These are phyloP conservation scores for Athalia cordata DNA, from an alignment of 2,888 invertebrate species.

Conservation along the genomic window DNA sequence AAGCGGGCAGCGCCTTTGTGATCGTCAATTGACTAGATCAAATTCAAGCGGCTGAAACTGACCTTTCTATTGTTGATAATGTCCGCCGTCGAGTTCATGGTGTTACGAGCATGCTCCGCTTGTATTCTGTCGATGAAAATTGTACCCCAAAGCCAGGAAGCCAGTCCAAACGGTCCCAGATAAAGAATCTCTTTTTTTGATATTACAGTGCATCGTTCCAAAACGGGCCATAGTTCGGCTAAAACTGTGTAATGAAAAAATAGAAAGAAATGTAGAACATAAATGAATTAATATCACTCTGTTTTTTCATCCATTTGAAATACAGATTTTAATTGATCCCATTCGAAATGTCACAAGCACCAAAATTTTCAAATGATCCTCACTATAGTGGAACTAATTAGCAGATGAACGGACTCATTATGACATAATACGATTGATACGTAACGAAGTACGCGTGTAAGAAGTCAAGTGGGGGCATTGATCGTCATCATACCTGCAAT, in stretches of 20 bases:
- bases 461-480: too few relatives aligned
- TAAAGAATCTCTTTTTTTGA: conserved; percentile 90
- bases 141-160: conserved; percentile 91
- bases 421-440: too few relatives aligned
- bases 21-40: not conserved
- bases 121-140: conserved; percentile 90
- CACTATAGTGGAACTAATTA: too few relatives aligned
- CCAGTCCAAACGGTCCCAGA: conserved; percentile 88
- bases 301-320: not conserved
- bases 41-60: conserved; percentile 46
- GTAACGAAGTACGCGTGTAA: too few relatives aligned
- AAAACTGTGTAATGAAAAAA: conserved; percentile 75
- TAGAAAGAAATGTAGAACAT: not conserved
- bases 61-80: conserved; percentile 82
- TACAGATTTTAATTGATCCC: not conserved
- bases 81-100: conserved; percentile 83
- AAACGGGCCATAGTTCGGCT: conserved; percentile 88
- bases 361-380: too few relatives aligned
- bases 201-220: conserved; percentile 87
- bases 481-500: too few relatives aligned
- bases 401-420: too few relatives aligned
- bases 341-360: too few relatives aligned
- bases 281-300: not conserved
- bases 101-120: conserved; percentile 81
- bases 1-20: not conserved